Evolutionary conservation across 2,113 vertebrate species (phyloP).

Genomic region (Erpornis zantholeuca): DNA sequence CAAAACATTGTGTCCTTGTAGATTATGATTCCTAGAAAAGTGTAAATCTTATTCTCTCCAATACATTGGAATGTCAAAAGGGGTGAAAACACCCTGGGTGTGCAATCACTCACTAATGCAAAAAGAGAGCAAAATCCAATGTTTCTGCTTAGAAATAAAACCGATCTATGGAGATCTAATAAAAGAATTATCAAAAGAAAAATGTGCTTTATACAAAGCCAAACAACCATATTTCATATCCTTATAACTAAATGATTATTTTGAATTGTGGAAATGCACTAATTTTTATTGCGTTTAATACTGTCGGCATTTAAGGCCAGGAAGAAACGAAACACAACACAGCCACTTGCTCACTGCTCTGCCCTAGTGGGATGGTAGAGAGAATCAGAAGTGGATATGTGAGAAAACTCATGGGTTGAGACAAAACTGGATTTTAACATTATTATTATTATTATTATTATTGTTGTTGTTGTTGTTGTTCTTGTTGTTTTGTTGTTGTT

Average conservation of each 20-base stretch:
- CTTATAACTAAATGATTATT: background rate
- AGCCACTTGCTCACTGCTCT: background rate
- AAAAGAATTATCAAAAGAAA: background rate
- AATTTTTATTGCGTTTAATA: background rate
- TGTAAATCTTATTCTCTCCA: background rate
- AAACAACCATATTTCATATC: background rate
- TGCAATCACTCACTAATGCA: background rate
- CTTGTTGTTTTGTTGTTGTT: background rate
- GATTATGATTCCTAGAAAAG: background rate
- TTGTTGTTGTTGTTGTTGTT: background rate
- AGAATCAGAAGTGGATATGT: background rate
- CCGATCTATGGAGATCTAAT: background rate
- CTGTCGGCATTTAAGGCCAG: background rate
- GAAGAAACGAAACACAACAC: background rate
- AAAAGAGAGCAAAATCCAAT: background rate
- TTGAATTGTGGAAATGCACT: background rate
- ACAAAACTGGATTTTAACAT: background rate
- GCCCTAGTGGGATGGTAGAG: background rate
- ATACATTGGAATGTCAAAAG: background rate
- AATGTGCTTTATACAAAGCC: background rate
- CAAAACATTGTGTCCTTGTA: background rate
- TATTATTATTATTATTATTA: background rate
- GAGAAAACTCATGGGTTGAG: background rate
- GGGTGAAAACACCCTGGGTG: background rate
- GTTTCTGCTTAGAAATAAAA: background rate